These are phyloP conservation scores for Drosophila mauritiana DNA, from an alignment of 1,140 invertebrate genomes.

Conservation along the genomic window DNA sequence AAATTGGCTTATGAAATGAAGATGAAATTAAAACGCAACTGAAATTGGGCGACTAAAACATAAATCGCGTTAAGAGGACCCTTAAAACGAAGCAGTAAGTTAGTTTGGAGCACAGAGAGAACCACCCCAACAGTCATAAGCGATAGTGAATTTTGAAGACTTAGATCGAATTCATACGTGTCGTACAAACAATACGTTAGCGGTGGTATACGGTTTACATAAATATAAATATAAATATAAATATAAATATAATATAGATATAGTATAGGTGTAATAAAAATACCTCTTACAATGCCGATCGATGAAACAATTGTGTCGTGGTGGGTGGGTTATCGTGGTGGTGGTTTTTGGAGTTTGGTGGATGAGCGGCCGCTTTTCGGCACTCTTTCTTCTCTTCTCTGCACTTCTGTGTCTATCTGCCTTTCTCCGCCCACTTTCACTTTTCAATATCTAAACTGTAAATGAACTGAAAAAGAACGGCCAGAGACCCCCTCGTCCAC, in stretches of 20 bases:
- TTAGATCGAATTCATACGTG: constrained; percentile 9
- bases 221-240: constrained; percentile 13
- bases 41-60: neutral
- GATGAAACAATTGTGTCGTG: constrained; percentile 71
- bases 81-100: neutral
- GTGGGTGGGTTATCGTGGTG: constrained; percentile 22
- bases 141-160: neutral
- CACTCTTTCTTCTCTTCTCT: neutral
- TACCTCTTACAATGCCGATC: constrained; percentile 67
- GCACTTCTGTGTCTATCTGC: constrained; percentile 15
- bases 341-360: constrained; percentile 23
- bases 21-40: too few species aligned
- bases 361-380: constrained; percentile 1
- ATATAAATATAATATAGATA: constrained; percentile 16
- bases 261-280: constrained; percentile 42
- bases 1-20: neutral
- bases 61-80: neutral
- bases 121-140: constrained; percentile 2
- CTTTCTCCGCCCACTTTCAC: constrained; percentile 11
- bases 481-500: constrained; percentile 11
- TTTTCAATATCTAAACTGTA: constrained; percentile 15
- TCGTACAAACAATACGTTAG: constrained; percentile 14
- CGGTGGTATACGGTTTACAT: neutral
- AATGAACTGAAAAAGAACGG: constrained; percentile 30
- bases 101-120: neutral